Evolutionary conservation across 2,888 invertebrate genomes (phyloP).

Genomic region (Drosophila picticornis): DNA sequence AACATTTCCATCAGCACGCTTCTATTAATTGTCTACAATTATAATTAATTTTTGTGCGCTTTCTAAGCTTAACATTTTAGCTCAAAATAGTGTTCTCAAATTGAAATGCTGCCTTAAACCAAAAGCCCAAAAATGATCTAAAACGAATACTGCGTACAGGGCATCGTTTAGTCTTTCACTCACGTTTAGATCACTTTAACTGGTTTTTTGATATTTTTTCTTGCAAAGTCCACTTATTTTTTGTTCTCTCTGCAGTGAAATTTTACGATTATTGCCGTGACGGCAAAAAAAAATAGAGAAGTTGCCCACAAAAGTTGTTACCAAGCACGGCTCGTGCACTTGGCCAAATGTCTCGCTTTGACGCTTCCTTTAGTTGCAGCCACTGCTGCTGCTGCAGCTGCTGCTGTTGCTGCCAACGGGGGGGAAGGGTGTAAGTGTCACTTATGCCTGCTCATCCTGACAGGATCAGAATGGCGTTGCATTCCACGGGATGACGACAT

Average conservation of each 20-base stretch:
- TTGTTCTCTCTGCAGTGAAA: constrained; percentile 78
- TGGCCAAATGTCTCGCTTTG: constrained; percentile 71
- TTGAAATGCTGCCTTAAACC: not conserved
- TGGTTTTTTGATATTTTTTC: constrained; percentile 19
- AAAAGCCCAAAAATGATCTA: not conserved
- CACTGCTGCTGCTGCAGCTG: constrained; percentile 5
- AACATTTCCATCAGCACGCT: too few relatives aligned
- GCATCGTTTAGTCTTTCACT: not conserved
- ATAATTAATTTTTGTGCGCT: not conserved
- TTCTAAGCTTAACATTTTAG: not conserved
- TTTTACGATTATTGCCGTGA: constrained; percentile 74
- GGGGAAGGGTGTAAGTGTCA: constrained; percentile 18
- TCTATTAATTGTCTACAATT: not conserved
- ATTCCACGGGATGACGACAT: constrained; percentile 46
- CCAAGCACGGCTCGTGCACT: constrained; percentile 32
- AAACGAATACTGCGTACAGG: not conserved
- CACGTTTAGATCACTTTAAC: not conserved
- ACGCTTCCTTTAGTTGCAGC: constrained; percentile 61
- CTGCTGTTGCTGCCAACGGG: not conserved
- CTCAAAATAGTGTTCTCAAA: not conserved
- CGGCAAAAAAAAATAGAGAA: constrained; percentile 18
- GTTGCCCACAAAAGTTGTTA: constrained; percentile 52
- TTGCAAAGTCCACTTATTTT: constrained; percentile 30
- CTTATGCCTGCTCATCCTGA: constrained; percentile 15
- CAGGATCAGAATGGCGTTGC: constrained; percentile 33